phyloP scores from a whole-genome alignment of 1,140 invertebrate species.

The Triops longicaudatus region DNA sequence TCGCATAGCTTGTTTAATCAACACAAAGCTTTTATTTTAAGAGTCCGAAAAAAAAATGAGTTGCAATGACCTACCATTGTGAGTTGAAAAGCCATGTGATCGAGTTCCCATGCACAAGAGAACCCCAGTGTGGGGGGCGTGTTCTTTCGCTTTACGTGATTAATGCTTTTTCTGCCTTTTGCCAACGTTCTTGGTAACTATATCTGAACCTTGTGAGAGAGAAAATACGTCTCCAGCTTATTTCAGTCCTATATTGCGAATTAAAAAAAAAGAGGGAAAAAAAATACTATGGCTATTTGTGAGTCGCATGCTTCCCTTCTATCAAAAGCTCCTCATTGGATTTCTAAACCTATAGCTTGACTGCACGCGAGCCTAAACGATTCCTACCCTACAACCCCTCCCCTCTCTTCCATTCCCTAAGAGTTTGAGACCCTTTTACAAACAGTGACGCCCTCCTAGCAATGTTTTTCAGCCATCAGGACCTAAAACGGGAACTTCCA shows the following conservation, averaged over 20 bases:
- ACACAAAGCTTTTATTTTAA: too few relatives aligned
- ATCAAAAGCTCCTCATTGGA: background rate
- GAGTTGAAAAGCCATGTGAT: slow-evolving; percentile 1
- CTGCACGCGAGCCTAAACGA: slow-evolving; percentile 1
- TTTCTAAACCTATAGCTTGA: background rate
- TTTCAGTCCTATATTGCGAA: background rate
- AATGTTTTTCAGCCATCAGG: too few relatives aligned
- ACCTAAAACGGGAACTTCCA: too few relatives aligned
- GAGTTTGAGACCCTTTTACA: too few relatives aligned
- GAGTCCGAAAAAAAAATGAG: too few relatives aligned
- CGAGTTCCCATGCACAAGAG: background rate
- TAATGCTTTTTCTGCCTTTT: background rate
- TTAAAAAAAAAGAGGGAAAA: background rate
- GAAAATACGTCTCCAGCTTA: too few relatives aligned
- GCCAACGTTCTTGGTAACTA: too few relatives aligned
- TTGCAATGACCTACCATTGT: too few relatives aligned
- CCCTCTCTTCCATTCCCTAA: too few relatives aligned
- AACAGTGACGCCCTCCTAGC: too few relatives aligned
- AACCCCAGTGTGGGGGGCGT: background rate
- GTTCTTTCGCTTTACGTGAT: background rate
- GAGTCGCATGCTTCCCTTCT: background rate
- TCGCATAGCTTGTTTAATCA: too few relatives aligned
- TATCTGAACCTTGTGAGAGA: too few relatives aligned
- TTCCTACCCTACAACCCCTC: background rate
- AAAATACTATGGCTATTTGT: background rate